phyloP scores from a whole-genome alignment of 2,113 vertebrate species.

The Furnarius figulus region DNA sequence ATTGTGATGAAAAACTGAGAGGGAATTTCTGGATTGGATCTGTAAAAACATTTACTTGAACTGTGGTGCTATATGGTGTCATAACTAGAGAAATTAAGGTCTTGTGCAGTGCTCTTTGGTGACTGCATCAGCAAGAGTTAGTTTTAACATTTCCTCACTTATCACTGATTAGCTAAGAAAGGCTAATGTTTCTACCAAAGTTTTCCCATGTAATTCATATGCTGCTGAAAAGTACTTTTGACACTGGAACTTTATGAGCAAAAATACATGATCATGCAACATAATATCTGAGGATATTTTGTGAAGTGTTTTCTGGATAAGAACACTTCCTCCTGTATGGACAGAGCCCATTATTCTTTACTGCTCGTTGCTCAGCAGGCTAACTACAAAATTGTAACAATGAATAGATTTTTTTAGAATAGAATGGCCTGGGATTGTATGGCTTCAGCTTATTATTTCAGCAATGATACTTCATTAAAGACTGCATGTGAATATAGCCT shows the following conservation, averaged over 20 bases:
- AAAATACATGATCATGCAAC: background rate
- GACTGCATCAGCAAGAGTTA: background rate
- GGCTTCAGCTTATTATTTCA: background rate
- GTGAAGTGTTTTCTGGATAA: background rate
- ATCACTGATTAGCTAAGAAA: background rate
- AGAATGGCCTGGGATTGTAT: background rate
- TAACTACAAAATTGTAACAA: background rate
- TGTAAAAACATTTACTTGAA: background rate
- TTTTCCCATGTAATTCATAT: background rate
- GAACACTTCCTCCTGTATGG: background rate
- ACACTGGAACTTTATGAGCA: background rate
- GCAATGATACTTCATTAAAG: background rate
- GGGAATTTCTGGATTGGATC: background rate
- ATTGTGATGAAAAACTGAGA: background rate
- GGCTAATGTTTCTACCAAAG: background rate
- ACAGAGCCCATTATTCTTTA: background rate
- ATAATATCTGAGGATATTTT: background rate
- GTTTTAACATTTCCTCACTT: background rate
- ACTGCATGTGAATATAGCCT: background rate
- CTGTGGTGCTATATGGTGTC: background rate
- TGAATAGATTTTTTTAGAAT: background rate
- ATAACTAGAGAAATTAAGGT: background rate
- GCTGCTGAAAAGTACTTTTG: background rate
- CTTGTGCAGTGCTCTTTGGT: background rate
- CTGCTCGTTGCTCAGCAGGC: background rate